These are phyloP conservation scores for Lepidothrix coronata DNA, from an alignment of 2,113 vertebrate species.

Conservation along the genomic window DNA sequence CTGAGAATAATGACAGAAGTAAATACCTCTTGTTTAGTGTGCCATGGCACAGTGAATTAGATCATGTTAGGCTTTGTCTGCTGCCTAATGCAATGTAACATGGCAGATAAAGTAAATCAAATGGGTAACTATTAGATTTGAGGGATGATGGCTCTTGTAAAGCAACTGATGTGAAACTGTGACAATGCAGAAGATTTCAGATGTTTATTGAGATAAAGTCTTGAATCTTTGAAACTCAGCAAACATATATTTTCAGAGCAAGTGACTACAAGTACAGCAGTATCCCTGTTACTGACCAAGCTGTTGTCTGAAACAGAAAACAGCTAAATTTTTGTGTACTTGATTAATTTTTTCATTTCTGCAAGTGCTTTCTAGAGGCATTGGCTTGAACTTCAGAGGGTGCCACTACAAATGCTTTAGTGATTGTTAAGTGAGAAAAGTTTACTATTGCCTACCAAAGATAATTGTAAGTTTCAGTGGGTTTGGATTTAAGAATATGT, in stretches of 20 bases:
- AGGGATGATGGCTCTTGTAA: constrained; percentile 59
- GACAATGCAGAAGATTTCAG: constrained; percentile 29
- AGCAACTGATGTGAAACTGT: constrained; percentile 38
- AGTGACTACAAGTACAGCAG: not conserved
- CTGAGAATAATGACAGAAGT: not conserved
- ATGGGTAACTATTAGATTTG: constrained; percentile 16
- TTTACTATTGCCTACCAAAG: not conserved
- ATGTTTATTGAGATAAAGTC: constrained; percentile 24
- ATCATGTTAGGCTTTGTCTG: constrained; percentile 51
- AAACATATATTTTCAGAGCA: constrained; percentile 4
- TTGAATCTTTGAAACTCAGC: constrained; percentile 27
- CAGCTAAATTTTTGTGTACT: not conserved
- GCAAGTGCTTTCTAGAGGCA: not conserved
- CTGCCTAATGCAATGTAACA: constrained; percentile 62
- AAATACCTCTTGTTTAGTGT: not conserved
- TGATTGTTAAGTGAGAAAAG: not conserved
- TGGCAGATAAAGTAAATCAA: constrained; percentile 59
- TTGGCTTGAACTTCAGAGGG: not conserved
- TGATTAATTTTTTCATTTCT: not conserved
- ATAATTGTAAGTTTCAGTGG: not conserved
- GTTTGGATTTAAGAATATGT: not conserved
- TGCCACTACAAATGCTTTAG: not conserved
- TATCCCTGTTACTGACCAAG: not conserved
- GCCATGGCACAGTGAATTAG: not conserved
- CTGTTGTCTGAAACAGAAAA: not conserved